Evolutionary conservation across 2,888 invertebrate genomes (phyloP).

Genomic region (Melanotus villosus): DNA sequence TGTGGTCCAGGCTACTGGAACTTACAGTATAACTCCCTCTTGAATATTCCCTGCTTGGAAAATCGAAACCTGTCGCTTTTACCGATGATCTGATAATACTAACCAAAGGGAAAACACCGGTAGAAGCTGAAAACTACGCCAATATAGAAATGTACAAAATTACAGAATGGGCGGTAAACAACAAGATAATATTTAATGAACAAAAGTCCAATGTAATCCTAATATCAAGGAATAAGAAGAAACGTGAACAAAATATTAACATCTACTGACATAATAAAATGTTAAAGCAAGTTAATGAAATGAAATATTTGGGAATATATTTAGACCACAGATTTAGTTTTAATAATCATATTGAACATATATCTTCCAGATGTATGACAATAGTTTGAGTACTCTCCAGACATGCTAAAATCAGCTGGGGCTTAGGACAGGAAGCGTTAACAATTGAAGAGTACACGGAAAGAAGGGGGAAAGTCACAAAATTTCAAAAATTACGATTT

Average conservation of each 20-base stretch:
- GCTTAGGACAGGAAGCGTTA: no score
- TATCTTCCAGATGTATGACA: no score
- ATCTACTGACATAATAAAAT: no score
- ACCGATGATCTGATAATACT: not conserved
- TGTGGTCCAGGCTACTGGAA: constrained; percentile 20
- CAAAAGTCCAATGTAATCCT: constrained; percentile 9
- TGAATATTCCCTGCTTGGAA: not conserved
- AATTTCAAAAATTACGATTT: no score
- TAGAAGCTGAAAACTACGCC: constrained; percentile 1
- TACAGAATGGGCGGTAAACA: constrained; percentile 6
- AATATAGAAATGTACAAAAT: constrained; percentile 21
- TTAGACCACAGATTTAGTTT: no score
- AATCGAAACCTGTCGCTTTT: not conserved
- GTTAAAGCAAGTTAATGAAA: no score
- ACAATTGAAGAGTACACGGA: no score
- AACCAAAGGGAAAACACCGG: not conserved
- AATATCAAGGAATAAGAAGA: not conserved
- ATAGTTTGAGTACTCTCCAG: no score
- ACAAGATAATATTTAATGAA: constrained; percentile 12
- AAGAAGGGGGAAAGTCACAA: no score
- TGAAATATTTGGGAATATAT: no score
- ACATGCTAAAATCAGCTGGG: no score
- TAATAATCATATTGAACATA: no score
- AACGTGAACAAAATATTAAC: not conserved
- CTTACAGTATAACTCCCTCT: constrained; percentile 15